These are phyloP conservation scores for Papilio gigon DNA, from an alignment of 2,888 invertebrate species.

Conservation along the genomic window DNA sequence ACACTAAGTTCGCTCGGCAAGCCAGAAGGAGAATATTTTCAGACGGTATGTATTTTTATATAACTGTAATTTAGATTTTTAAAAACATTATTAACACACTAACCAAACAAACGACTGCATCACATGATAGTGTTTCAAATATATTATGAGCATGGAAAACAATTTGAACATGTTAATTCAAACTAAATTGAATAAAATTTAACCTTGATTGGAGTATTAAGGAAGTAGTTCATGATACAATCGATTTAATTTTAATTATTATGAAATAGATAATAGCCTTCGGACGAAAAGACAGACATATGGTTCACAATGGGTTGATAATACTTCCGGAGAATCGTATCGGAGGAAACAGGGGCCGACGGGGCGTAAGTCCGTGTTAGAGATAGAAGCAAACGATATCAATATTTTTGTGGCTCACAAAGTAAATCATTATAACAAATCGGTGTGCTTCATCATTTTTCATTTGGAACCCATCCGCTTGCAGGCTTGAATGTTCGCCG, in stretches of 20 bases:
- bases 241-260: constrained; percentile 35
- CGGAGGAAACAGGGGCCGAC: constrained; percentile 85
- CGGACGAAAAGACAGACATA: constrained; percentile 75
- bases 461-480: constrained; percentile 70
- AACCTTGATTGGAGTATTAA: neutral
- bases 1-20: constrained; percentile 82
- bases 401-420: constrained; percentile 47
- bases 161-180: neutral
- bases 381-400: constrained; percentile 50
- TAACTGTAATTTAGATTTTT: constrained; percentile 24
- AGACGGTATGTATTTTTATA: constrained; percentile 85
- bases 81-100: constrained; percentile 25
- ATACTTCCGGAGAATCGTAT: constrained; percentile 76
- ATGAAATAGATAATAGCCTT: constrained; percentile 65
- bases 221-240: neutral
- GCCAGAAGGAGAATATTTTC: constrained; percentile 83
- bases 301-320: constrained; percentile 70
- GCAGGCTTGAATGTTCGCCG: constrained; percentile 70
- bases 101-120: constrained; percentile 19
- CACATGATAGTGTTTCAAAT: neutral
- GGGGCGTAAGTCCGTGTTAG: constrained; percentile 83
- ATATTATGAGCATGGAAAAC: neutral
- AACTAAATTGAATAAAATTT: neutral
- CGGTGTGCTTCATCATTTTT: constrained; percentile 73
- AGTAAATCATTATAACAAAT: constrained; percentile 61